These are phyloP conservation scores for Gobio occitaniae DNA, from an alignment of 2,797 vertebrate genomes.

Conservation along the genomic window DNA sequence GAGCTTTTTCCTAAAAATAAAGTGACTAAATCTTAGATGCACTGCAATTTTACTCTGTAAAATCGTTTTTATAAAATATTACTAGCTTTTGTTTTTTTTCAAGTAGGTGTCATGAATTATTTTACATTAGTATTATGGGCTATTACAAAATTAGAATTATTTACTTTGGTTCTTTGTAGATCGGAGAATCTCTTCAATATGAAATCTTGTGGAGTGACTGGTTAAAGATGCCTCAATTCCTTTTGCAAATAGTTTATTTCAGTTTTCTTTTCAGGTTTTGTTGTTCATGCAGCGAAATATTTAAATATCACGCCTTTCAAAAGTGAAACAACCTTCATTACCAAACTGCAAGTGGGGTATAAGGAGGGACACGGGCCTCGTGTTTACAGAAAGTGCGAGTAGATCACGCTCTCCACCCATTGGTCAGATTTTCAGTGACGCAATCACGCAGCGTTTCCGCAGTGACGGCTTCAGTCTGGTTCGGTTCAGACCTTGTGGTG, in stretches of 20 bases:
- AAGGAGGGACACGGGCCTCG: background rate
- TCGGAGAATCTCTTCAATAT: background rate
- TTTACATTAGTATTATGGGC: background rate
- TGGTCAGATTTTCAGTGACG: conserved; percentile 66
- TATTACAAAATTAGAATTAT: background rate
- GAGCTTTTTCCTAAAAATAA: background rate
- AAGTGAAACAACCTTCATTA: no score
- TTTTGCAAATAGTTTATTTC: background rate
- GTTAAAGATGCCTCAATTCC: background rate
- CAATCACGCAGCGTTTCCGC: conserved; percentile 6
- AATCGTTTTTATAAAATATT: background rate
- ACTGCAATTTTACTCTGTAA: no score
- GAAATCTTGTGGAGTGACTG: background rate
- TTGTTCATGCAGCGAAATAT: background rate
- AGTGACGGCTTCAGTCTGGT: background rate
- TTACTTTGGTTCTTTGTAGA: background rate
- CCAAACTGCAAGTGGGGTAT: background rate
- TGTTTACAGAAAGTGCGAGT: conserved; percentile 1
- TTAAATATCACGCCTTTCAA: background rate
- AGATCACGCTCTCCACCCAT: conserved; percentile 45
- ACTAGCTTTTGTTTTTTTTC: background rate
- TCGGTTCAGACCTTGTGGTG: conserved; percentile 35
- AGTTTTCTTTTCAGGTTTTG: background rate
- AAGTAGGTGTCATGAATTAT: background rate
- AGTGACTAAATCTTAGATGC: background rate